Evolutionary conservation across 1,140 invertebrate species (phyloP).

Genomic region (Pseudomyrmex gracilis): DNA sequence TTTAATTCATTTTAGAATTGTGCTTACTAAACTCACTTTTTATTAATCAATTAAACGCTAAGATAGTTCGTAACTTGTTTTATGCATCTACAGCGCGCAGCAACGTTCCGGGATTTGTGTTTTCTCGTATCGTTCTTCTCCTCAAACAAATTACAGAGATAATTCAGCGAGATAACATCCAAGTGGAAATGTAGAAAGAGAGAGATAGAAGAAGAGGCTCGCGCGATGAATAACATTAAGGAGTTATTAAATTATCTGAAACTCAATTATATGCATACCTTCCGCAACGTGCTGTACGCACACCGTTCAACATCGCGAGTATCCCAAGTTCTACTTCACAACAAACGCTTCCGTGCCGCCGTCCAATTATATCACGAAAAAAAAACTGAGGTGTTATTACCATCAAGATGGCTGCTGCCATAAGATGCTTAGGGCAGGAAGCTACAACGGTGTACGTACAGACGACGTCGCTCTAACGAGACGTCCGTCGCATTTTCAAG

Average conservation of each 20-base stretch:
- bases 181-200: slow-evolving; percentile 10
- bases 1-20: no score
- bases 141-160: slow-evolving; percentile 32
- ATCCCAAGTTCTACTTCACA: slow-evolving; percentile 15
- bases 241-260: slow-evolving; percentile 63
- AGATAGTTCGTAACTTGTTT: background rate
- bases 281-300: background rate
- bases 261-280: slow-evolving; percentile 39
- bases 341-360: slow-evolving; percentile 4
- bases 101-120: slow-evolving; percentile 18
- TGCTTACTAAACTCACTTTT: no score
- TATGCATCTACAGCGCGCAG: background rate
- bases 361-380: slow-evolving; percentile 51
- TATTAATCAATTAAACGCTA: background rate
- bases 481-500: slow-evolving; percentile 33
- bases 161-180: slow-evolving; percentile 39
- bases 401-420: background rate
- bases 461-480: slow-evolving; percentile 53
- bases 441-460: background rate
- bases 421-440: slow-evolving; percentile 12
- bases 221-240: slow-evolving; percentile 53
- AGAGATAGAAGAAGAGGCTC: background rate
- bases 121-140: background rate
- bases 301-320: background rate
- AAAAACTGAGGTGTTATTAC: slow-evolving; percentile 43